Evolutionary conservation across 2,888 invertebrate genomes (phyloP), one percentile per base, ranked within the genome.

Genomic region (Ephialtes manifestator): DNA sequence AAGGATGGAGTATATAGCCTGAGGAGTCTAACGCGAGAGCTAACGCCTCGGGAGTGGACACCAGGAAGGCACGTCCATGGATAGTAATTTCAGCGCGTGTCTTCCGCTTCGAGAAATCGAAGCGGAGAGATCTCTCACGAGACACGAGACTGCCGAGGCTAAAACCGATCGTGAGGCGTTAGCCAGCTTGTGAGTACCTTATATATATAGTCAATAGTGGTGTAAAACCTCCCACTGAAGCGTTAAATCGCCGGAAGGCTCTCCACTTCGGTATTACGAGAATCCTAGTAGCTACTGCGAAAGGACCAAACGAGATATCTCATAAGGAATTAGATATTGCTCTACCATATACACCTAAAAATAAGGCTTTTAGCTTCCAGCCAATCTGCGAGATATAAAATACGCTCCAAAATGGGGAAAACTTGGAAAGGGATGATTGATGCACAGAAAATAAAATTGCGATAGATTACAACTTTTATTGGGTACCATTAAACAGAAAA

Each of bases 81-180:
- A 84, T 81, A 77, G 84, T 81, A 84, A 84, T 81, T 84, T 81
- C 48, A 76, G 77, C 80, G 76, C 81, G 84, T 81, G 84, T 84
- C 84, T 84, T 84, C 84, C 84, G 84, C 84, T 81, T 68, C 72
- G 81, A 72, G 72, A 72, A 84, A 72, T 77, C 80, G 72, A 77
- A 81, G 55, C 51, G 72, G 71, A 58, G 55, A 51, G 80, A 77
- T 76, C 71, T 75, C 75, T 65, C 80, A 28, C 71, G 67, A 31
- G 63, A 72, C 71, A 48, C 71, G 63, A 8, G 35, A 18, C 35
- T 35, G 60, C 18, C 8, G 31, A 15, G 80, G 55, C 55, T 55
- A 65, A 79, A 71, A 53, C 72, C 18, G 63, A 72, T 79, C 65
- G 79, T 65, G 53, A 79, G 65, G 60, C 35, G 60, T 63, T 63